Evolutionary conservation across 1,140 invertebrate genomes (phyloP).

Genomic region (Bombus waltoni): DNA sequence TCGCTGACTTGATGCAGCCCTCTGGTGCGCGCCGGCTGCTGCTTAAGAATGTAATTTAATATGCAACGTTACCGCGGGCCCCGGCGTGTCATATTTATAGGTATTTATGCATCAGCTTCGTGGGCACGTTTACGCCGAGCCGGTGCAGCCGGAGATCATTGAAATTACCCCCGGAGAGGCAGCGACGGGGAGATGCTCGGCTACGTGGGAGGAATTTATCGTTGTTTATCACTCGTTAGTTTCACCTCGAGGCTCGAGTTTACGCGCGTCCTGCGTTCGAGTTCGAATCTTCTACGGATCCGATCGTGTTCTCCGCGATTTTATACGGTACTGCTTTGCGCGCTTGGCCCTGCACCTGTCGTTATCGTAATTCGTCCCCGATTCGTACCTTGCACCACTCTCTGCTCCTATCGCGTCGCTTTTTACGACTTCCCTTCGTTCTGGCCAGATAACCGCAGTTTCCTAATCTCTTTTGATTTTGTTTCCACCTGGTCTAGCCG

Average conservation of each 20-base stretch:
- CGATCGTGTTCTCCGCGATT: neutral
- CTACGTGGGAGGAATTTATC: slow-evolving; percentile 66
- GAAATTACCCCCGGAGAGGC: slow-evolving; percentile 64
- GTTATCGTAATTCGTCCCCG: slow-evolving; percentile 1
- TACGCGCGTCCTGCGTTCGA: neutral
- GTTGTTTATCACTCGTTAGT: slow-evolving; percentile 65
- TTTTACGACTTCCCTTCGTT: no score
- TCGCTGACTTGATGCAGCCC: slow-evolving; percentile 69
- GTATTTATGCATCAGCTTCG: slow-evolving; percentile 73
- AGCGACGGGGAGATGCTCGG: neutral
- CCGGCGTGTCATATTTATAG: slow-evolving; percentile 74
- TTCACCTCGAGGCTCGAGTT: slow-evolving; percentile 22
- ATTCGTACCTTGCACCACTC: no score
- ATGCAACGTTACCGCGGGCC: slow-evolving; percentile 73
- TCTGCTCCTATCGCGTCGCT: no score
- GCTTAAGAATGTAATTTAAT: slow-evolving; percentile 78
- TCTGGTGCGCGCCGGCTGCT: slow-evolving; percentile 56
- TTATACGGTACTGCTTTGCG: neutral
- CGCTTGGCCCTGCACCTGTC: neutral
- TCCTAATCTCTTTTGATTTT: no score
- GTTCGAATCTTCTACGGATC: neutral
- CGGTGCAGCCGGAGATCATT: slow-evolving; percentile 61
- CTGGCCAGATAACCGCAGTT: no score
- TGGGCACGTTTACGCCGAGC: slow-evolving; percentile 62
- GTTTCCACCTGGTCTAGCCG: no score